Evolutionary conservation across 2,888 invertebrate species (phyloP).

Genomic region (Limnephilus lunatus): DNA sequence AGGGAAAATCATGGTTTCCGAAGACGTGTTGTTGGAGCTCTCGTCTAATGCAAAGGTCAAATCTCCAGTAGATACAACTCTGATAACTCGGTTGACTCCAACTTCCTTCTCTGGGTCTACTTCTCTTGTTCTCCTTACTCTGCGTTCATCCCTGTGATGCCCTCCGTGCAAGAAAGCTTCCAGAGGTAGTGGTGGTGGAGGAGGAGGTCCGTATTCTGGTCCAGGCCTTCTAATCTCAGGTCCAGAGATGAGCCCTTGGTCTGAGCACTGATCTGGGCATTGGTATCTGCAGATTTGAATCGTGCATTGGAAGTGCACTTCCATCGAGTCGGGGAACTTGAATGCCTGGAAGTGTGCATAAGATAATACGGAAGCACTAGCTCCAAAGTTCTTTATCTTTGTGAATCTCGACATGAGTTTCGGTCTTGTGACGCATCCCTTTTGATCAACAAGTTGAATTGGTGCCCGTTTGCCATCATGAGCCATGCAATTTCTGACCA

Average conservation of each 20-base stretch:
- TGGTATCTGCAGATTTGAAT: constrained; percentile 95
- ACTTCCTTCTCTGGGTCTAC: constrained; percentile 86
- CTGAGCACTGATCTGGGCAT: constrained; percentile 94
- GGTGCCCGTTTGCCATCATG: constrained; percentile 96
- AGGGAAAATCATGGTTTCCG: constrained; percentile 85
- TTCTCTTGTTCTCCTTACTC: constrained; percentile 82
- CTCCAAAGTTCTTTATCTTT: constrained; percentile 96
- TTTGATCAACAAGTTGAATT: constrained; percentile 94
- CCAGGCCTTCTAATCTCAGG: constrained; percentile 73
- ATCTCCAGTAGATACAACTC: constrained; percentile 94
- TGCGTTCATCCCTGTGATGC: constrained; percentile 84
- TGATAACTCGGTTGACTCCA: constrained; percentile 92
- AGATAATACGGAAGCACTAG: constrained; percentile 92
- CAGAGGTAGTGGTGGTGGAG: constrained; percentile 78
- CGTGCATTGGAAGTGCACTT: constrained; percentile 96
- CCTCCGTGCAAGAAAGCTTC: constrained; percentile 83
- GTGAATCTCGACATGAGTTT: constrained; percentile 96
- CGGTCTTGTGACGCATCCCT: constrained; percentile 93
- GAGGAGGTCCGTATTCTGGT: constrained; percentile 85
- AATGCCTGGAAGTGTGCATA: constrained; percentile 97
- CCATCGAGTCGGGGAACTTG: constrained; percentile 97
- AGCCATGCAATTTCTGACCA: constrained; percentile 95
- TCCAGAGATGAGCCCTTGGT: constrained; percentile 77
- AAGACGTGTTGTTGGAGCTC: constrained; percentile 76
- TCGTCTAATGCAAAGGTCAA: constrained; percentile 90